Base-by-base conservation (phyloP, 2,113 vertebrate genomes). In the Naja naja region DNA sequence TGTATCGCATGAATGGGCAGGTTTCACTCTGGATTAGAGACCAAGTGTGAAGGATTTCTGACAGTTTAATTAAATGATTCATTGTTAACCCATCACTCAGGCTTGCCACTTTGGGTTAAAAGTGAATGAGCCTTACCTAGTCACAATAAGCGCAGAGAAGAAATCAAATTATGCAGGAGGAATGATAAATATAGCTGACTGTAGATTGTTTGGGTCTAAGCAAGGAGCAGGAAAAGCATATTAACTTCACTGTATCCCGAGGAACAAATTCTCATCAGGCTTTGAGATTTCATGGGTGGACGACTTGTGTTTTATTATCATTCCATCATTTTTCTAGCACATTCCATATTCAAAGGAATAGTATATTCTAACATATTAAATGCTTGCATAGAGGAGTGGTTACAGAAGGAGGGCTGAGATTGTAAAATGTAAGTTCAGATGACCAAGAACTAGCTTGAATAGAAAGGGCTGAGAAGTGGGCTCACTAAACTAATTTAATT, bases 31-130 rank as follows among this genome's bases (percentile, higher is more conserved):
- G 94, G 95, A 94, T 97, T 96, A 97, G 94, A 86, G 94, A 89
- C 89, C 45, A 94, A 94, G 89, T 1, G 34, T 88, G 94, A 87
- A 74, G 53, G 91, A 94, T 96, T 95, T 94, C 95, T 97, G 96
- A 97, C 94, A 97, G 94, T 97, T 98, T 97, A 97, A 97, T 97
- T 98, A 97, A 96, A 97, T 97, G 95, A 93, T 92, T 69, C 88
- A 88, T 47, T 74, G 96, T 96, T 94, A 81, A 96, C 85, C 93
- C 94, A 95, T 97, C 95, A 96, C 30, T 95, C 95, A 96, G 92
- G 49, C 43, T 74, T 60, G 88, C 94, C 95, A 88, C 0, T 94
- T 69, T 94, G 93, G 94, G 87, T 92, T 89, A 93, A 90, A 74
- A 95, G 92, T 91, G 91, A 92, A 93, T 23, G 22, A 93, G 94